phyloP scores from a whole-genome alignment of 2,888 invertebrate species.

The Agriopis leucophaearia region DNA sequence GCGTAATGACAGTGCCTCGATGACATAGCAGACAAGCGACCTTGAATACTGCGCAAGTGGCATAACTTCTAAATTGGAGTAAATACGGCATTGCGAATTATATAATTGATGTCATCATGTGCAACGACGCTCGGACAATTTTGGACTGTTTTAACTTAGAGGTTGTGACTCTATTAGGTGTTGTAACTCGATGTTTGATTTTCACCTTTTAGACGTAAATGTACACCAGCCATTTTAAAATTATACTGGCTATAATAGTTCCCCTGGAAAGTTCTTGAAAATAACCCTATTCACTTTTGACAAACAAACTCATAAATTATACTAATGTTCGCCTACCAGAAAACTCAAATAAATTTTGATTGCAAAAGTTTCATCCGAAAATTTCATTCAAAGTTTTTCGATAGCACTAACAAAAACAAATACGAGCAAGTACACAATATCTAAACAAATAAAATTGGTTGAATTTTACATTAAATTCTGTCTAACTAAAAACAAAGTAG shows the following conservation, averaged over 20 bases:
- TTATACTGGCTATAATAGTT: not conserved
- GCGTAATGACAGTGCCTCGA: no score
- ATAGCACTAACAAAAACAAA: conserved; percentile 21
- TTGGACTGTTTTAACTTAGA: no score
- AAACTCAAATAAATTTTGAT: conserved; percentile 22
- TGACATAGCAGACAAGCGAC: no score
- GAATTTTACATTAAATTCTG: conserved; percentile 22
- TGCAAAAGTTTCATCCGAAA: conserved; percentile 26
- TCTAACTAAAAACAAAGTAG: not conserved
- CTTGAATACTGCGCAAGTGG: no score
- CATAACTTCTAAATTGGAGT: no score
- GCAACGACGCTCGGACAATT: no score
- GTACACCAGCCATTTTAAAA: not conserved
- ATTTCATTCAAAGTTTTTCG: conserved; percentile 20
- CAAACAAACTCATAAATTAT: conserved; percentile 9
- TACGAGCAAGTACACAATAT: not conserved
- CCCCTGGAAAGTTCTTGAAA: not conserved
- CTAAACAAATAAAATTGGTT: conserved; percentile 16
- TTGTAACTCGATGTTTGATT: no score
- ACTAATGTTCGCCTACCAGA: conserved; percentile 15
- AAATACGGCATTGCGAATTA: no score
- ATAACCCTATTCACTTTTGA: not conserved
- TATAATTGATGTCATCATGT: no score
- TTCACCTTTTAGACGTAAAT: no score
- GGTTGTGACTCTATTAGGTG: no score